phyloP scores from a whole-genome alignment of 2,888 invertebrate genomes.

The Vesta saturnalis region DNA sequence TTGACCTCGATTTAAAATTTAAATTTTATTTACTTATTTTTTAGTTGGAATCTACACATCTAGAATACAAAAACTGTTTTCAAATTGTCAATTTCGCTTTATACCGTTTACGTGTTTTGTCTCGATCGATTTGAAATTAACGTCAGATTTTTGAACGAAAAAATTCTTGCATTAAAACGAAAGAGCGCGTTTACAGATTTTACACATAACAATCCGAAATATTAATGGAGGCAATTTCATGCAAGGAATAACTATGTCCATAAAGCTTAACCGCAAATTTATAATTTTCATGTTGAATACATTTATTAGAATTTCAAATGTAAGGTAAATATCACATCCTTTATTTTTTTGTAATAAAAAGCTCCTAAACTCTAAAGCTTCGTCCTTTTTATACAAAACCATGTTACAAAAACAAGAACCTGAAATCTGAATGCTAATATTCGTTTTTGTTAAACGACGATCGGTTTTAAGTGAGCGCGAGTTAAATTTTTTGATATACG shows the following conservation, averaged over 20 bases:
- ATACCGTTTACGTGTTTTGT: background rate
- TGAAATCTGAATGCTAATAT: background rate
- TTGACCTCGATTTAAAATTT: slow-evolving; percentile 12
- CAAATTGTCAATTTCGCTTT: slow-evolving; percentile 6
- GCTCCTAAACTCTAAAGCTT: slow-evolving; percentile 1
- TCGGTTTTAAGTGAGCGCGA: background rate
- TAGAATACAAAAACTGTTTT: background rate
- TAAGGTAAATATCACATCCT: background rate
- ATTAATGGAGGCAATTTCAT: background rate
- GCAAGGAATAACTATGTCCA: background rate
- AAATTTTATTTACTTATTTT: slow-evolving; percentile 10
- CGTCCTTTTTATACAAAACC: background rate
- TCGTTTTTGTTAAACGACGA: background rate
- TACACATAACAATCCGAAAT: background rate
- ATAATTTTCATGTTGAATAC: slow-evolving; percentile 1
- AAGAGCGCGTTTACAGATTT: background rate
- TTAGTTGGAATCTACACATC: background rate
- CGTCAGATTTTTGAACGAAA: background rate
- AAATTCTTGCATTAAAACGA: too few species aligned
- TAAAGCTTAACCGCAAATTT: background rate
- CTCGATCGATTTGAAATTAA: slow-evolving; percentile 1
- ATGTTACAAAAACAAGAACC: background rate
- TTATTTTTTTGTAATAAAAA: slow-evolving; percentile 3
- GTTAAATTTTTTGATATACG: background rate
- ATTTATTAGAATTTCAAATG: background rate